Conservation (phyloP, 2,888 invertebrate species). For the Laspeyria flexula region DNA sequence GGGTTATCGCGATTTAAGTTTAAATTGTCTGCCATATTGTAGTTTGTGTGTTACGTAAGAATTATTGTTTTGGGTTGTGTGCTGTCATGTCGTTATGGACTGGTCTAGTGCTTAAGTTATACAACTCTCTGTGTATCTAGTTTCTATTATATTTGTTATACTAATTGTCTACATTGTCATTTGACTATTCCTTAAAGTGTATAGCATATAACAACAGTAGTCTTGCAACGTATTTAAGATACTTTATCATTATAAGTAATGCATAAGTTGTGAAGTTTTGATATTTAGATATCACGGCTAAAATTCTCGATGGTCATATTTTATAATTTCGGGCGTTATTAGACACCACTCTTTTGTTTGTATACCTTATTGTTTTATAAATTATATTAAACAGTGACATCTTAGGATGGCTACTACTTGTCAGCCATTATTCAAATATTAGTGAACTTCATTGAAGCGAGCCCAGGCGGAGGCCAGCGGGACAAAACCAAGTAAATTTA, state of each 20-base stretch:
- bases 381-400: constrained; percentile 8
- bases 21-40: constrained; percentile 73
- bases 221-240: too few species aligned
- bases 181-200: too few species aligned
- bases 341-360: too few species aligned
- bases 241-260: too few species aligned
- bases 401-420: constrained; percentile 17
- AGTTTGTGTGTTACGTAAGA: constrained; percentile 59
- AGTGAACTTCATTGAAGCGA: constrained; percentile 47
- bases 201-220: too few species aligned
- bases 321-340: too few species aligned
- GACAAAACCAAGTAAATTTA: constrained; percentile 63
- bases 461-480: constrained; percentile 38
- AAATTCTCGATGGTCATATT: too few species aligned
- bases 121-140: constrained; percentile 8
- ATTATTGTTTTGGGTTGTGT: constrained; percentile 59
- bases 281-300: too few species aligned
- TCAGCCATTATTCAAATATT: constrained; percentile 61
- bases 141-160: too few species aligned
- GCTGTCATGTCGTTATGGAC: constrained; percentile 34
- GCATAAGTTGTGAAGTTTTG: too few species aligned
- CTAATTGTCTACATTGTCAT: too few species aligned
- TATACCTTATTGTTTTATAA: too few species aligned
- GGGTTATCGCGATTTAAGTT: constrained; percentile 74
- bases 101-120: constrained; percentile 20